These are phyloP conservation scores for Drosophila varians DNA, from an alignment of 1,140 invertebrate genomes.

Conservation along the genomic window DNA sequence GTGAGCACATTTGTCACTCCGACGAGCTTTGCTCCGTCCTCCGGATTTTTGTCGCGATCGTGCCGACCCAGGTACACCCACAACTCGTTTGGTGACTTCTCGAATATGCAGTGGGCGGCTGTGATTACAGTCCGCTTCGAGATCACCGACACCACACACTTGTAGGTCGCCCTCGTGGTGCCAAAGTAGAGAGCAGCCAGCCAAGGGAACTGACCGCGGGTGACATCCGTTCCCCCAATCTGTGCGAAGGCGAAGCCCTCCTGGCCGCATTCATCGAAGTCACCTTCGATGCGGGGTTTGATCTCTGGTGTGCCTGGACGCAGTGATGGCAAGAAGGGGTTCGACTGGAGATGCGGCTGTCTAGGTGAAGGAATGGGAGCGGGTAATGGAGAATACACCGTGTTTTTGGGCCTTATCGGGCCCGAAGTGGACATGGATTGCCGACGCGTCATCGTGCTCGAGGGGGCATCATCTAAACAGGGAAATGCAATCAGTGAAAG, in stretches of 20 bases:
- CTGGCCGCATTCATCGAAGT: constrained; percentile 33
- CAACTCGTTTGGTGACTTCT: constrained; percentile 21
- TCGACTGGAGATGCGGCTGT: neutral
- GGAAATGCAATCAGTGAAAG: neutral
- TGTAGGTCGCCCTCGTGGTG: constrained; percentile 32
- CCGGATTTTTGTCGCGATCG: constrained; percentile 54
- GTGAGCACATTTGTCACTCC: constrained; percentile 39
- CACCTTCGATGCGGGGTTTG: neutral
- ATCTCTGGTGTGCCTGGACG: neutral
- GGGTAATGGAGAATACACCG: neutral
- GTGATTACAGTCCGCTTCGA: constrained; percentile 62
- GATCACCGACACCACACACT: constrained; percentile 57
- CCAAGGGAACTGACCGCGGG: constrained; percentile 88
- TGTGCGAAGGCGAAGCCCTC: constrained; percentile 50
- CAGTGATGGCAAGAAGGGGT: constrained; percentile 34
- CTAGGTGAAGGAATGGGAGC: neutral
- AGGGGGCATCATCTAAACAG: constrained; percentile 40
- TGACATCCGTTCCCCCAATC: constrained; percentile 85
- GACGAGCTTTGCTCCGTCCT: constrained; percentile 37
- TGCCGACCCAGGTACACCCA: constrained; percentile 64
- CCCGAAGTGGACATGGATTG: constrained; percentile 16
- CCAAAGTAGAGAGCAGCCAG: constrained; percentile 86
- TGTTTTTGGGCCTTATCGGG: neutral
- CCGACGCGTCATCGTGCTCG: constrained; percentile 38
- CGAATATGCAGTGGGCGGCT: constrained; percentile 71